Evolutionary conservation across 1,140 invertebrate species (phyloP).

Genomic region (Oedothorax gibbosus): DNA sequence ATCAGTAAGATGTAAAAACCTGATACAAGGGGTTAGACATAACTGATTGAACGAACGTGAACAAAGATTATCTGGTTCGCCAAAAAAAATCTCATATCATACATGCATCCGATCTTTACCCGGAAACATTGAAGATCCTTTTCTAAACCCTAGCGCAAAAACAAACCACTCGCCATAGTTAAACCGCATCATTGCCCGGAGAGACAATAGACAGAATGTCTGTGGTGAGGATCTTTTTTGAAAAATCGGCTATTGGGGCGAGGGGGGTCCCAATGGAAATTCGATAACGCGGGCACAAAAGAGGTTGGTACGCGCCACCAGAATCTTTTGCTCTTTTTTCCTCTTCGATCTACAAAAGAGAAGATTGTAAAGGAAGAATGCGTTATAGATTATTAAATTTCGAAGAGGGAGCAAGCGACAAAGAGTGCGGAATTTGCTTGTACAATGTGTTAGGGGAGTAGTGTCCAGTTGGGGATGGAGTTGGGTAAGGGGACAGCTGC

Average conservation of each 20-base stretch:
- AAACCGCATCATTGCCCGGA: conserved; percentile 9
- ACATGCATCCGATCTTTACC: no score
- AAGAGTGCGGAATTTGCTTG: conserved; percentile 17
- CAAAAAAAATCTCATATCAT: no score
- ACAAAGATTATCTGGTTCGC: no score
- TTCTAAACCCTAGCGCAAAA: no score
- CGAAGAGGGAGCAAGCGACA: conserved; percentile 23
- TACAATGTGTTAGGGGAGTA: conserved; percentile 20
- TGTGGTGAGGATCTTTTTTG: conserved; percentile 38
- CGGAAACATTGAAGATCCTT: no score
- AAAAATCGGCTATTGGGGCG: neutral
- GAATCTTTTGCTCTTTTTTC: conserved; percentile 37
- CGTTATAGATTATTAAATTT: conserved; percentile 58
- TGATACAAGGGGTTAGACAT: no score
- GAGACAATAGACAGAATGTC: neutral
- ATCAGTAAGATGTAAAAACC: no score
- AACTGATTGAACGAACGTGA: no score
- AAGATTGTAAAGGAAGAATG: conserved; percentile 44
- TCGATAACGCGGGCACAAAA: conserved; percentile 47
- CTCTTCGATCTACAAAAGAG: neutral
- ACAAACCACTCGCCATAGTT: neutral
- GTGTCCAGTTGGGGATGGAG: conserved; percentile 12
- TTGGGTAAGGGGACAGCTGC: neutral
- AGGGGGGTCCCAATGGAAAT: conserved; percentile 42
- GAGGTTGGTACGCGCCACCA: neutral